phyloP scores from a whole-genome alignment of 92 coral and sea anemone genomes.

The Chrysogorgia sp. region DNA sequence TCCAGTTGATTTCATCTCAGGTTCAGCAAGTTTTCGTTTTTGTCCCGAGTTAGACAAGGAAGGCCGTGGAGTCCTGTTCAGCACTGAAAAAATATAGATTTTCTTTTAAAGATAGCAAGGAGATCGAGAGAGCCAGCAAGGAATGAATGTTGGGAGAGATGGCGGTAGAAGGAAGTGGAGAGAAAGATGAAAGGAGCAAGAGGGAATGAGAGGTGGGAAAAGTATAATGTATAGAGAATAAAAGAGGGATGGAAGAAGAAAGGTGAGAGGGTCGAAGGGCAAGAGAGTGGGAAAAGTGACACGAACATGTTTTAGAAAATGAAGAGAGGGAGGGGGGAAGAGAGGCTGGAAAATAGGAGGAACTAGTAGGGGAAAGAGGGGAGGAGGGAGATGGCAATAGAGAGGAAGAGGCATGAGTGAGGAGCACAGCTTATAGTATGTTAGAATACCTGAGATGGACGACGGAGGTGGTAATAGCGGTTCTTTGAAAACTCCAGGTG shows the following conservation, averaged over 20 bases:
- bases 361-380: neutral
- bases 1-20: conserved; percentile 29
- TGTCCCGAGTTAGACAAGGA: neutral
- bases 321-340: too few species aligned
- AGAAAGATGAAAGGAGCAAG: too few species aligned
- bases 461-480: conserved; percentile 7
- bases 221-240: too few species aligned
- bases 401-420: too few species aligned
- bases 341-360: too few species aligned
- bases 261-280: too few species aligned
- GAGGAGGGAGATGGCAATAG: neutral
- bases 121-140: neutral
- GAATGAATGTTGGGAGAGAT: neutral
- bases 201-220: too few species aligned
- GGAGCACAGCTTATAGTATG: neutral
- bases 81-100: neutral
- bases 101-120: neutral
- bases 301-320: too few species aligned
- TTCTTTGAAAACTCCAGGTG: neutral
- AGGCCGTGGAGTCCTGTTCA: conserved; percentile 1
- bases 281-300: too few species aligned
- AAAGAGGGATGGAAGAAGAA: too few species aligned
- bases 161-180: too few species aligned
- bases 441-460: conserved; percentile 6
- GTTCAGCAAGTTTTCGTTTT: conserved; percentile 32